A percentile compares a stretch with the other conserved stretches of the same genome.
phyloP scores from a whole-genome alignment of 2,113 vertebrate genomes.

The Notarius lentiginosus region DNA sequence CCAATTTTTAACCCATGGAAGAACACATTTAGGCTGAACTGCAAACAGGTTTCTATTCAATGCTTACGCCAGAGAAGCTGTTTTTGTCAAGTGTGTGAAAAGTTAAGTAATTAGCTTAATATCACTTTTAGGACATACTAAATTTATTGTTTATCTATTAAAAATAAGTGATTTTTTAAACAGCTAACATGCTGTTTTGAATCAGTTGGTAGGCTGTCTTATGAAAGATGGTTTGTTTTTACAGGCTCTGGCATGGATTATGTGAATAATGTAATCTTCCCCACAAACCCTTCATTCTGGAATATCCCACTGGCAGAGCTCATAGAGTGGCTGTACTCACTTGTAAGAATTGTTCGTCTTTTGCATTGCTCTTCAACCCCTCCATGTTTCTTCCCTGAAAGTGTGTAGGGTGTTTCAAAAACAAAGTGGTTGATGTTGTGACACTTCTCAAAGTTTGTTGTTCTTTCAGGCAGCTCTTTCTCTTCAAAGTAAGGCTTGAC shows the following conservation, averaged over 20 bases:
- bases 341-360: conserved; percentile 85
- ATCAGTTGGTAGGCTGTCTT: neutral
- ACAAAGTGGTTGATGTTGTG: conserved; percentile 93
- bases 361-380: conserved; percentile 96
- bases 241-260: neutral
- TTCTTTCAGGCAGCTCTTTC: conserved; percentile 87
- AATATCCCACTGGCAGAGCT: neutral
- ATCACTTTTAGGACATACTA: neutral
- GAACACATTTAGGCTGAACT: neutral
- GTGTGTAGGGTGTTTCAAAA: conserved; percentile 94
- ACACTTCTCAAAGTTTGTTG: conserved; percentile 90
- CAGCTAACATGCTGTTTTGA: neutral
- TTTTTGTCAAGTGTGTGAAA: neutral
- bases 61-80: neutral
- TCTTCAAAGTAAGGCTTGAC: conserved; percentile 96
- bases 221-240: neutral
- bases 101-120: neutral
- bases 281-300: neutral
- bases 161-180: neutral
- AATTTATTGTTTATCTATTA: neutral
- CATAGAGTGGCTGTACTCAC: conserved; percentile 66
- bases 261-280: neutral
- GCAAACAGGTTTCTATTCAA: neutral
- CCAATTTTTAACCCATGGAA: no score
- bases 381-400: conserved; percentile 95